A percentile compares a stretch with the other conserved stretches of the same genome.
phyloP scores from a whole-genome alignment of 23 tunicate genomes.

The Trididemnum clinides region DNA sequence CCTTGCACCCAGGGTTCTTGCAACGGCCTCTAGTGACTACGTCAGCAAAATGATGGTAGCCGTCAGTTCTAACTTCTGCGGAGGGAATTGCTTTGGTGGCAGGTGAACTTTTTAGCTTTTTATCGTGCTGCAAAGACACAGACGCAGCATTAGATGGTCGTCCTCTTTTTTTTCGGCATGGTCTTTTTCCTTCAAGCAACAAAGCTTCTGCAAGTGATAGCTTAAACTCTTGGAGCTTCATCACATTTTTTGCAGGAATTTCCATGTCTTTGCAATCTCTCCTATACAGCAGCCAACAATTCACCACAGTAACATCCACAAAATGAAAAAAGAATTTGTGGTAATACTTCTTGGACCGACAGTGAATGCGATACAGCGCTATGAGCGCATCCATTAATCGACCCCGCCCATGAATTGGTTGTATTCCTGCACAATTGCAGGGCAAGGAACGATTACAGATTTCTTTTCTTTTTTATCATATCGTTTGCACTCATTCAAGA shows the following conservation, averaged over 20 bases:
- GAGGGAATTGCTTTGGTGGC: not conserved
- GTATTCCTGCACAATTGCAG: too few relatives aligned
- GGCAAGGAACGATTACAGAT: not conserved
- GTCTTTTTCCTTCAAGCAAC: not conserved
- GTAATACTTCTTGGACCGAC: constrained; percentile 1
- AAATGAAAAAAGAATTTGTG: constrained; percentile 8
- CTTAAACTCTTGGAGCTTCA: constrained; percentile 15
- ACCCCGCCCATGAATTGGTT: constrained; percentile 12
- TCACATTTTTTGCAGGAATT: not conserved
- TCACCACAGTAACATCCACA: constrained; percentile 3
- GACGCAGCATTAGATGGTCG: constrained; percentile 6
- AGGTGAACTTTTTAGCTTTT: not conserved
- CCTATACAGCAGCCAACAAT: not conserved
- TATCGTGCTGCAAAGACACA: not conserved
- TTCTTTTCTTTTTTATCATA: not conserved
- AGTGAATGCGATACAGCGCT: constrained; percentile 1
- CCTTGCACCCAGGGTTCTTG: constrained; percentile 19
- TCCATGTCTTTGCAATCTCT: not conserved
- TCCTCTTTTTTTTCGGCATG: not conserved
- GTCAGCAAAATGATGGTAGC: not conserved
- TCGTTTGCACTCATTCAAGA: constrained; percentile 1
- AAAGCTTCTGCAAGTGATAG: not conserved
- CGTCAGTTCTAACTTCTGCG: constrained; percentile 4
- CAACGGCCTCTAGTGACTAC: not conserved
- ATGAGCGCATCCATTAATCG: constrained; percentile 12